Percentiles rank a stretch among this genome's conserved stretches.
phyloP scores from a whole-genome alignment of 2,113 vertebrate species.

The Harpagus bidentatus region DNA sequence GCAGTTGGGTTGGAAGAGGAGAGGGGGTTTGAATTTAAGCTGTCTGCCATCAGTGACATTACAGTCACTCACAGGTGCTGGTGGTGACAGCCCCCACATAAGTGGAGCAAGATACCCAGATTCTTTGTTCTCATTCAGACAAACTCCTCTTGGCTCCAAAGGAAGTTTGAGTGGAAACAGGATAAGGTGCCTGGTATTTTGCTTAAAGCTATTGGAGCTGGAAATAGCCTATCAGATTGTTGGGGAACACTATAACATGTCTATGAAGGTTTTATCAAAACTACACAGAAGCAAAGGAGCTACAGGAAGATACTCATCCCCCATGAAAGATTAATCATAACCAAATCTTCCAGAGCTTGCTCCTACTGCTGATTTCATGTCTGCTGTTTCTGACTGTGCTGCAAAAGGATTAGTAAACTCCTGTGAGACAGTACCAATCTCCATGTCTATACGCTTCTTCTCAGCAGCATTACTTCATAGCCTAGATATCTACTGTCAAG shows the following conservation, averaged over 20 bases:
- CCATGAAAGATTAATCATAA: background rate
- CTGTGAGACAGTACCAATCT: background rate
- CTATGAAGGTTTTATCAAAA: background rate
- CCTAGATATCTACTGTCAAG: conserved; percentile 7
- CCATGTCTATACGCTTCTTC: background rate
- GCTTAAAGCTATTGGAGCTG: background rate
- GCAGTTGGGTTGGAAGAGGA: background rate
- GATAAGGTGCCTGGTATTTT: conserved; percentile 9
- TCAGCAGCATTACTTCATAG: conserved; percentile 44
- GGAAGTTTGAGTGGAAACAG: conserved; percentile 8
- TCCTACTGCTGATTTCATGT: background rate
- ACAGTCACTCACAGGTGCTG: background rate
- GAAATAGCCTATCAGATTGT: background rate
- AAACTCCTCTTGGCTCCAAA: background rate
- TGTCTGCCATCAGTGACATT: background rate
- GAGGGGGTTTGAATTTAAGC: background rate
- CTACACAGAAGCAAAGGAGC: background rate
- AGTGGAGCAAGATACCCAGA: background rate
- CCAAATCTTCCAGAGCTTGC: background rate
- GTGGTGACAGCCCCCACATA: background rate
- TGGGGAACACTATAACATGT: background rate
- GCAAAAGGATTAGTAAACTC: conserved; percentile 3
- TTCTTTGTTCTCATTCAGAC: conserved; percentile 6
- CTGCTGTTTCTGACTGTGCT: background rate
- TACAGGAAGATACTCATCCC: background rate